Conservation (phyloP, 2,797 vertebrate species). For the Leptatherina wallacei region DNA sequence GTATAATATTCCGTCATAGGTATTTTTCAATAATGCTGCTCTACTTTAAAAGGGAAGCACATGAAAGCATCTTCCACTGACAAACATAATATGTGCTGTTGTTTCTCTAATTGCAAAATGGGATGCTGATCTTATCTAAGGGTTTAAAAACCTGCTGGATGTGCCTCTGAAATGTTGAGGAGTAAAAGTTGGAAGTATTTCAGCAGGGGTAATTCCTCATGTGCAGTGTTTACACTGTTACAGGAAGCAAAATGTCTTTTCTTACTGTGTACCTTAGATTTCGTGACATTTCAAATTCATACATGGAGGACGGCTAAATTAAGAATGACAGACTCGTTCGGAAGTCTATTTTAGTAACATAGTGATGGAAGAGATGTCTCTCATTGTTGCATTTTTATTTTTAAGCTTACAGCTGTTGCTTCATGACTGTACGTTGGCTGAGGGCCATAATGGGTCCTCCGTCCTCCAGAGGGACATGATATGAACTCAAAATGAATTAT, state of each 20-base stretch:
- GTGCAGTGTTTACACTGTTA: neutral
- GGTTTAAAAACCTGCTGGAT: neutral
- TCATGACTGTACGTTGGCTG: constrained; percentile 2
- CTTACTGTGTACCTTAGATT: neutral
- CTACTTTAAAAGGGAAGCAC: neutral
- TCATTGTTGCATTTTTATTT: constrained; percentile 27
- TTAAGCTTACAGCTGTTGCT: constrained; percentile 15
- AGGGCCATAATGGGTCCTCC: neutral
- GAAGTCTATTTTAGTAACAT: constrained; percentile 38
- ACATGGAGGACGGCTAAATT: constrained; percentile 9
- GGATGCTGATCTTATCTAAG: neutral
- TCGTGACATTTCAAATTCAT: neutral
- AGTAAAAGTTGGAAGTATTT: neutral
- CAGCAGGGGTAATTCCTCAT: neutral
- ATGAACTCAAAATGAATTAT: constrained; percentile 6
- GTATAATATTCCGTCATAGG: too few relatives aligned
- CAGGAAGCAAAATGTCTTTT: constrained; percentile 6
- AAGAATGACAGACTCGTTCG: constrained; percentile 26
- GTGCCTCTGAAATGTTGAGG: neutral
- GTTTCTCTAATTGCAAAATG: neutral
- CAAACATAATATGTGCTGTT: neutral
- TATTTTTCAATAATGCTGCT: too few relatives aligned
- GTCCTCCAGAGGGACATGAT: neutral
- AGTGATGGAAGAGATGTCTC: constrained; percentile 26
- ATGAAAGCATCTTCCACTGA: neutral